phyloP scores from a whole-genome alignment of 2,888 invertebrate species.

The Drosophila recens region DNA sequence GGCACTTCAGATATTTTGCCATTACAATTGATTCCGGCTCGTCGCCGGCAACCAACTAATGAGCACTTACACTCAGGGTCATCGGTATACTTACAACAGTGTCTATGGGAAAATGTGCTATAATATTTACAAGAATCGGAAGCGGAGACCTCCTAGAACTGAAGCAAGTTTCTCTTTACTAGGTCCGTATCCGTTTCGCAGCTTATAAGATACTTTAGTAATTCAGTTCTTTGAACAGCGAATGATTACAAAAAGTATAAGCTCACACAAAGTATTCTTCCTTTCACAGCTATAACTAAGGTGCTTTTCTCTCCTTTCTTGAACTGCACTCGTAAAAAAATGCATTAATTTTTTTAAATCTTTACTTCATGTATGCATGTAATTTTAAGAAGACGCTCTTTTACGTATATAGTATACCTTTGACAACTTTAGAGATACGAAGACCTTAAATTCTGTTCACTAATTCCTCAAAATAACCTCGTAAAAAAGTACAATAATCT shows the following conservation, averaged over 20 bases:
- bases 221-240: not conserved
- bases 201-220: not conserved
- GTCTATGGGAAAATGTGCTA: not conserved
- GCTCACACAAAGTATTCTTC: not conserved
- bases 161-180: not conserved
- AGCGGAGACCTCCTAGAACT: not conserved
- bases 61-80: slow-evolving; percentile 16
- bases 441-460: not conserved
- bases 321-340: not conserved
- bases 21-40: slow-evolving; percentile 10
- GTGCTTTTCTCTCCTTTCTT: not conserved
- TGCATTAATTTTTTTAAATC: not conserved
- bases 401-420: slow-evolving; percentile 2
- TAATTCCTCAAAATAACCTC: not conserved
- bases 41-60: not conserved
- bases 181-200: not conserved
- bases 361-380: not conserved
- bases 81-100: not conserved
- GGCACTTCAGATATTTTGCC: slow-evolving; percentile 7
- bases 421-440: not conserved
- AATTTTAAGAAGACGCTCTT: not conserved
- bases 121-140: slow-evolving; percentile 1
- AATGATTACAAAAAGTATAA: not conserved
- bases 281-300: not conserved
- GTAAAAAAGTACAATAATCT: not conserved